Evolutionary conservation across 2,113 vertebrate genomes (phyloP).

Genomic region (Hippolais icterina): DNA sequence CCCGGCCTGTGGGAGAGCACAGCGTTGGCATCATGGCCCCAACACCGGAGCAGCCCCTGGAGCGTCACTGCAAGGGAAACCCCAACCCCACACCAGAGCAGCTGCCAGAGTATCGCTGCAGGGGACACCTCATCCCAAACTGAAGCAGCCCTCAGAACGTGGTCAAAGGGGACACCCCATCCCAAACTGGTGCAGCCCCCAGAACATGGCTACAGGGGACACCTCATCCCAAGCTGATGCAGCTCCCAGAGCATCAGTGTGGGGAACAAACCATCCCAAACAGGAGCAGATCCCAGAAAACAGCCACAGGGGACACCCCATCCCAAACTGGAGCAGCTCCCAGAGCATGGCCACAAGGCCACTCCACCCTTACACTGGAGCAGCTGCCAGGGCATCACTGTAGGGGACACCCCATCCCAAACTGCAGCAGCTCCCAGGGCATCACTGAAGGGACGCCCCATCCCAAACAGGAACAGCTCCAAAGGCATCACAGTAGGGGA

Average conservation of each 20-base stretch:
- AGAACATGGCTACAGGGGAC: too few species aligned
- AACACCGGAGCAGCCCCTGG: accelerated
- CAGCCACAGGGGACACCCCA: too few species aligned
- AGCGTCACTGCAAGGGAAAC: accelerated
- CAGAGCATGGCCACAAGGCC: too few species aligned
- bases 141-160: too few species aligned
- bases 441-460: neutral
- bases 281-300: accelerated
- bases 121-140: neutral
- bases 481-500: accelerated
- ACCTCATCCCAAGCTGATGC: accelerated
- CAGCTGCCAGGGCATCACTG: too few species aligned
- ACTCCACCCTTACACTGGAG: too few species aligned
- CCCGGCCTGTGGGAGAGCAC: constrained; percentile 79
- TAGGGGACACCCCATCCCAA: too few species aligned
- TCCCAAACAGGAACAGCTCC: accelerated
- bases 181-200: accelerated
- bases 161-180: neutral
- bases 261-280: neutral
- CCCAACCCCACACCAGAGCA: neutral
- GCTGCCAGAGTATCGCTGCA: accelerated
- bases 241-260: accelerated
- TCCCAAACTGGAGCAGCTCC: accelerated
- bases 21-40: neutral
- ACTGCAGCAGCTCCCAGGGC: accelerated